Conservation (phyloP, 2,113 vertebrate species). For the Rhea pennata region DNA sequence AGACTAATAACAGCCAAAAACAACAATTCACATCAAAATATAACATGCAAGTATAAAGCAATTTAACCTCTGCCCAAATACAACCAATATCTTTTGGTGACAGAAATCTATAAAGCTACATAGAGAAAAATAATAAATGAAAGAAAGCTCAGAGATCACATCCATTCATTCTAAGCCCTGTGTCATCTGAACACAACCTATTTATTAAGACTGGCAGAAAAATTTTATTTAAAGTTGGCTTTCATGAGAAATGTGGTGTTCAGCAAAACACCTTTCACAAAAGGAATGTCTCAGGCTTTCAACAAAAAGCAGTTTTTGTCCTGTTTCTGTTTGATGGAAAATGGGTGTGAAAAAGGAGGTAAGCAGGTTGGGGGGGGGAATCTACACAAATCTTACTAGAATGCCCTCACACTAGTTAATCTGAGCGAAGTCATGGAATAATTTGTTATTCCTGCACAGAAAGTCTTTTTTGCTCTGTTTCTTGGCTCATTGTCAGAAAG, state of each 20-base stretch:
- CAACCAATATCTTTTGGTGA: not conserved
- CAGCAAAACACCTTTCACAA: constrained; percentile 2
- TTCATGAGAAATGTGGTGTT: not conserved
- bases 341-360: accelerated
- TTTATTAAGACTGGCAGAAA: constrained; percentile 11
- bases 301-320: not conserved
- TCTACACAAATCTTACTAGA: not conserved
- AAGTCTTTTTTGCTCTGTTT: not conserved
- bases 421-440: not conserved
- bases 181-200: not conserved
- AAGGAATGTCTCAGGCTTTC: constrained; percentile 1
- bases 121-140: constrained; percentile 7
- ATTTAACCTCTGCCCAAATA: not conserved
- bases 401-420: not conserved
- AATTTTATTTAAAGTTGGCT: not conserved
- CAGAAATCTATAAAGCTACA: not conserved
- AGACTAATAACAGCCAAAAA: not conserved
- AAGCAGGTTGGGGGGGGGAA: not conserved
- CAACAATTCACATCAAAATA: not conserved
- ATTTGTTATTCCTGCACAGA: not conserved
- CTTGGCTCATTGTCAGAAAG: not conserved
- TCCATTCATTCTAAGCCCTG: not conserved
- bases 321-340: not conserved
- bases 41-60: not conserved
- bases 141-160: not conserved